Evolutionary conservation across 64 coral and sea anemone species (phyloP), one percentile per base, ranked within the genome.

Genomic region (Pocillopora verrucosa): DNA sequence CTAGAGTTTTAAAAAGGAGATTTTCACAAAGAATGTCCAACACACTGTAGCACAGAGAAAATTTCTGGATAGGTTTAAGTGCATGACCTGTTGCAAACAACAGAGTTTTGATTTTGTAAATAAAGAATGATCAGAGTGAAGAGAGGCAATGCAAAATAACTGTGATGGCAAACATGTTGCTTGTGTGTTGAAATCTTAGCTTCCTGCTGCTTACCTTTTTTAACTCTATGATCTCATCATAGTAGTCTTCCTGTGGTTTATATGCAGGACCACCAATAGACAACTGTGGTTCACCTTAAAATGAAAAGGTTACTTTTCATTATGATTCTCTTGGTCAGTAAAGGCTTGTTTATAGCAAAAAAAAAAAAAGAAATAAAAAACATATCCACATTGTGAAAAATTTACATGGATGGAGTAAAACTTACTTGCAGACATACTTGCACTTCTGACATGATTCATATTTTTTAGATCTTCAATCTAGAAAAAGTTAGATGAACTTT

Each of bases 211-310:
- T 61, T 26, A 96, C 95, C 88, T 96, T 96, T 65, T 96, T 96
- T 30, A 96, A 79, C 62, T 93, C 95, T 88, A 96, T 96, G 70
- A 96, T 78, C 76, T 96, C 94, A 91, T 96, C 94, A 83, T 96
- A 96, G 65, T 96, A 96, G 60, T 96, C 94, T 26, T 96, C 94
- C 6, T 89, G 87, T 69, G 94, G 94, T 93, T 87, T 90, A 24
- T 90, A 87, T 3, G 94, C 94, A 58, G 94, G 94, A 67, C 91
- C 88, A 41, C 91, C 94, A 22, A 76, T 70, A 76, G 20, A 34
- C 57, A 91, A 64, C 16, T 82, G 37, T 16, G 94, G 91, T 58
- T 96, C 94, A 78, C 26, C 94, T 96, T 62, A 16, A 37, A 51
- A 51, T 51, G 3, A 51, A 51, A 51, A 51, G 7, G 41, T 51